Base-by-base conservation (phyloP, 2,888 invertebrate species). In the Pyrrhia umbra region DNA sequence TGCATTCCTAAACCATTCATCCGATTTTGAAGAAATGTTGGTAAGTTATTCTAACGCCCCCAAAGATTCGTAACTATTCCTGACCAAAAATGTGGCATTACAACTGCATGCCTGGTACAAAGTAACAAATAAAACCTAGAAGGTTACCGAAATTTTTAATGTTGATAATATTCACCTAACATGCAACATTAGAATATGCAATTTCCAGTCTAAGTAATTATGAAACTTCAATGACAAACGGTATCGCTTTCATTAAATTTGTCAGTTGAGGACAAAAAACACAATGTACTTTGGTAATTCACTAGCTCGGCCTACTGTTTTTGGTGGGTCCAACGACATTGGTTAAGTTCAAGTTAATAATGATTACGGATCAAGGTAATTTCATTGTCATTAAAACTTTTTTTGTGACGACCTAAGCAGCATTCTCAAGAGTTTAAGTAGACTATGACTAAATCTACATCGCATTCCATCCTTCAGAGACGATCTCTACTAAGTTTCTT, bases 221-320 rank as follows among this genome's bases (percentile, higher is more conserved):
- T 34, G 54, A 68, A 74, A 68, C 40, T 27, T n/a, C 30, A 50
- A 49, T 34, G 39, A 25, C 57, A 55, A 43, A 47, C 54, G n/a
- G 39, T 40, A 43, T 30, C 54, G 58, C 71, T 68, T 68, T 68
- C 68, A 74, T 34, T n/a, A n/a, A n/a, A 34, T 68, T 63, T 58
- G n/a, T 10, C 18, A 20, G 30, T 43, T 45, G 46, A 55, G 20
- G 37, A 42, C 37, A 64, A 51, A 50, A 56, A 66, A 51, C 37
- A 9, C 6, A 66, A 55, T 18, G 3, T 43, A 34, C 30, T 16
- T 18, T 18, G 42, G 9, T 18, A n/a, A 46, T 20, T 5, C 45
- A 27, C 15, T n/a, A n/a, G n/a, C n/a, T 37, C 20, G 30, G 59
- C 59, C 50, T 66, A 56, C 15, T 30, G 20, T 15, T 55, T 50